phyloP scores from a whole-genome alignment of 2,113 vertebrate species.

The Spea bombifrons region DNA sequence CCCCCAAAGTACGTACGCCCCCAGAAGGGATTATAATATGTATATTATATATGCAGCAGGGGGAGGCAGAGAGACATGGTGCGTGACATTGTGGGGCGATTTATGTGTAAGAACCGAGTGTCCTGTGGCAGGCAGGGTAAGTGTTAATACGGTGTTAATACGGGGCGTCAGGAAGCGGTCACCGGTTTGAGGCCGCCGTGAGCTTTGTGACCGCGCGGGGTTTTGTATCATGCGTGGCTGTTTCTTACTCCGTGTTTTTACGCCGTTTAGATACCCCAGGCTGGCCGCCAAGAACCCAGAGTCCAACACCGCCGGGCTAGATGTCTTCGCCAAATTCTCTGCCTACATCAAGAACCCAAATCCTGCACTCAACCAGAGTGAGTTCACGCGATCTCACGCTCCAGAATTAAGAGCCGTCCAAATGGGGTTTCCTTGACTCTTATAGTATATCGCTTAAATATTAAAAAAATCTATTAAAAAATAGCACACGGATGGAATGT shows the following conservation, averaged over 20 bases:
- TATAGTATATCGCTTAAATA: too few relatives aligned
- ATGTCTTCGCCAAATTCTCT: constrained; percentile 88
- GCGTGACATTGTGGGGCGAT: too few relatives aligned
- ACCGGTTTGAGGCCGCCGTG: too few relatives aligned
- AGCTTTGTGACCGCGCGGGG: too few relatives aligned
- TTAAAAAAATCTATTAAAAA: too few relatives aligned
- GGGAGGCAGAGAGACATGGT: too few relatives aligned
- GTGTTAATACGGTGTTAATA: too few relatives aligned
- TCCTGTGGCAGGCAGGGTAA: too few relatives aligned
- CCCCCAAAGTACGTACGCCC: constrained; percentile 74
- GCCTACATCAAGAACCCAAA: constrained; percentile 89
- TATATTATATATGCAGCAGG: not conserved
- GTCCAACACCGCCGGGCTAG: constrained; percentile 85
- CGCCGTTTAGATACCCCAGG: constrained; percentile 71
- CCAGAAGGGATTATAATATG: not conserved
- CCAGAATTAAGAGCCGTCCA: constrained; percentile 56
- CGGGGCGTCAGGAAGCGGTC: too few relatives aligned
- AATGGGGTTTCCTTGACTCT: not conserved
- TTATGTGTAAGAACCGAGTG: too few relatives aligned
- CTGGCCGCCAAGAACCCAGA: constrained; percentile 83
- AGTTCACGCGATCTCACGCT: constrained; percentile 54
- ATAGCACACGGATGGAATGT: too few relatives aligned
- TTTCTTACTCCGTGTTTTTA: not conserved
- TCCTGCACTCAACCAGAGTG: constrained; percentile 77
- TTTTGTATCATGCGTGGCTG: too few relatives aligned